Conservation (phyloP, 2,888 invertebrate species). For the Brachycybe producta region DNA sequence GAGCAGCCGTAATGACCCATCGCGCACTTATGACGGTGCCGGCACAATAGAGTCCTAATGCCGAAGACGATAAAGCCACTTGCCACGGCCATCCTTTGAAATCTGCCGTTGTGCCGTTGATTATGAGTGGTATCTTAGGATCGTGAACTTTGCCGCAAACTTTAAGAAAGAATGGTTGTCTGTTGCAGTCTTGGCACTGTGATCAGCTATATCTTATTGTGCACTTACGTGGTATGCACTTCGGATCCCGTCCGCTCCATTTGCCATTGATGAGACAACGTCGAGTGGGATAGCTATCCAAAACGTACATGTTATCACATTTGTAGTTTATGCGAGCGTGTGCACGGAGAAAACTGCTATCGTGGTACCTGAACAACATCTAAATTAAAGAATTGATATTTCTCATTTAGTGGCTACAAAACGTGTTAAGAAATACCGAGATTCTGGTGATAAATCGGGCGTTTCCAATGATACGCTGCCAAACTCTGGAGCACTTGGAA, state of each 20-base stretch:
- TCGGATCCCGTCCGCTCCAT: neutral
- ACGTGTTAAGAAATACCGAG: too few relatives aligned
- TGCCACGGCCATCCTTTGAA: constrained; percentile 24
- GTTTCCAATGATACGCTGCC: too few relatives aligned
- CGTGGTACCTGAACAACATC: neutral
- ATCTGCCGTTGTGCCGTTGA: constrained; percentile 21
- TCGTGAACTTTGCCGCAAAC: constrained; percentile 19
- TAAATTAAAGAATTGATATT: too few relatives aligned
- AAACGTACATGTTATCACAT: neutral
- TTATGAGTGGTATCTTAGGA: constrained; percentile 21
- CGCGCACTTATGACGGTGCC: constrained; percentile 20
- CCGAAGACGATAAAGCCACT: constrained; percentile 17
- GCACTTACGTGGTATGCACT: neutral
- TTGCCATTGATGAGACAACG: neutral
- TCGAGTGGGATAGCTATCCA: neutral
- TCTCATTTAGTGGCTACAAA: too few relatives aligned
- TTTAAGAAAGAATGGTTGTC: neutral
- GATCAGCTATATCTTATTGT: neutral
- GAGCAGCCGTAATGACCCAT: constrained; percentile 23
- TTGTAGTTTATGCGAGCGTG: neutral
- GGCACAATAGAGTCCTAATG: constrained; percentile 21
- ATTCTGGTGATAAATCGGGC: too few relatives aligned
- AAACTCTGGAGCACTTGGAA: too few relatives aligned
- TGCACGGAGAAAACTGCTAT: neutral
- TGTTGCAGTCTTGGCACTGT: too few relatives aligned